Percentiles rank a stretch among this genome's conserved stretches.
Evolutionary conservation across 1,140 invertebrate genomes (phyloP).

Genomic region (Scaptomyza montana): DNA sequence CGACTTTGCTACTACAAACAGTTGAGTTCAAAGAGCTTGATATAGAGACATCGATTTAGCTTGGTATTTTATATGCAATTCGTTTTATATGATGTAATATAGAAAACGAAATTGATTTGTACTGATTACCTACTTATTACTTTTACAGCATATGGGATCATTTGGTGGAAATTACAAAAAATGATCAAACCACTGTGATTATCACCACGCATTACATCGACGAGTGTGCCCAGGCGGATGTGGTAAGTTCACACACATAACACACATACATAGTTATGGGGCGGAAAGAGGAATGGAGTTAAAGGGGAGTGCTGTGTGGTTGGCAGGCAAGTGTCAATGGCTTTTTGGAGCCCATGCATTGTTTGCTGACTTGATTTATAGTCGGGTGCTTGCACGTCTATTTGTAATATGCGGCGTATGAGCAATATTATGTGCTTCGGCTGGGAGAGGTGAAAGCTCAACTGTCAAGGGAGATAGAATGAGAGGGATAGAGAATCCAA

Average conservation of each 20-base stretch:
- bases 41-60: no score
- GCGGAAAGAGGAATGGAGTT: neutral
- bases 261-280: conserved; percentile 1
- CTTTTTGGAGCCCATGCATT: conserved; percentile 71
- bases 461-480: conserved; percentile 14
- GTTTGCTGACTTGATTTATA: conserved; percentile 73
- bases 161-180: conserved; percentile 93
- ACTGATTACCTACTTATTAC: conserved; percentile 52
- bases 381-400: conserved; percentile 60
- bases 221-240: conserved; percentile 95
- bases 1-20: neutral
- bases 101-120: conserved; percentile 1
- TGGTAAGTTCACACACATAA: conserved; percentile 85
- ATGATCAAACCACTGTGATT: conserved; percentile 95
- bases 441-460: conserved; percentile 72
- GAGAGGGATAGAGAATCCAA: no score
- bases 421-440: conserved; percentile 66
- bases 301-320: neutral
- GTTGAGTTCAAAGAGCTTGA: neutral
- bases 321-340: conserved; percentile 64
- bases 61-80: neutral
- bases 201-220: conserved; percentile 99
- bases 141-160: conserved; percentile 95
- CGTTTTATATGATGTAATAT: neutral
- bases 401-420: conserved; percentile 75